phyloP scores from a whole-genome alignment of 2,888 invertebrate genomes.

The Digitonthophagus gazella region DNA sequence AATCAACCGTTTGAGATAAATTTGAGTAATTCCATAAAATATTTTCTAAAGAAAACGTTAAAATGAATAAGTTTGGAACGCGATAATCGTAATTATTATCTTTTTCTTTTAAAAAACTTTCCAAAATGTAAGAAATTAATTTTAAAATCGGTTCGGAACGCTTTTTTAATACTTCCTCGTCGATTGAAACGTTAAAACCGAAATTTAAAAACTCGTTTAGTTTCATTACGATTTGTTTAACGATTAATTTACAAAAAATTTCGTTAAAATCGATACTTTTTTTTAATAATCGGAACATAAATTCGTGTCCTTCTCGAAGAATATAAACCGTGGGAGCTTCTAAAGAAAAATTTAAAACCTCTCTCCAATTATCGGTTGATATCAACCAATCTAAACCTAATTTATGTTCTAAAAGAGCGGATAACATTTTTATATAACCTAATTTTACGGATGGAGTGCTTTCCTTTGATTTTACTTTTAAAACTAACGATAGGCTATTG shows the following conservation, averaged over 20 bases:
- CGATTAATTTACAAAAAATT: slow-evolving; percentile 56
- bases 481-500: slow-evolving; percentile 43
- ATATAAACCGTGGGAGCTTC: slow-evolving; percentile 71
- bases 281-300: slow-evolving; percentile 61
- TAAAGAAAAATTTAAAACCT: slow-evolving; percentile 62
- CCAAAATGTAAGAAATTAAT: slow-evolving; percentile 57
- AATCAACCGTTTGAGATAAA: slow-evolving; percentile 52
- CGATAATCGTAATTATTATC: slow-evolving; percentile 38
- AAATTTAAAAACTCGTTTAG: slow-evolving; percentile 44
- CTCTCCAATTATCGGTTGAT: slow-evolving; percentile 62
- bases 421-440: slow-evolving; percentile 64
- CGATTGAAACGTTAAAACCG: too few relatives aligned
- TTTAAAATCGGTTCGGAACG: slow-evolving; percentile 59
- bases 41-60: slow-evolving; percentile 48
- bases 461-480: slow-evolving; percentile 43
- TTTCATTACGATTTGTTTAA: slow-evolving; percentile 59
- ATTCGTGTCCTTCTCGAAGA: slow-evolving; percentile 63
- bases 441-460: slow-evolving; percentile 64
- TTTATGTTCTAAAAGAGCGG: slow-evolving; percentile 60
- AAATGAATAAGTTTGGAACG: slow-evolving; percentile 46
- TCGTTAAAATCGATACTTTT: slow-evolving; percentile 56
- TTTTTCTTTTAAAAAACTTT: slow-evolving; percentile 46
- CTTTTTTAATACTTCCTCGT: slow-evolving; percentile 55
- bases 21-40: slow-evolving; percentile 50
- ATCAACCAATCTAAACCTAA: slow-evolving; percentile 66